Percentiles rank a stretch among this genome's conserved stretches.
Conservation (phyloP, 2,797 vertebrate genomes). For the Crocodylus rhombifer region DNA sequence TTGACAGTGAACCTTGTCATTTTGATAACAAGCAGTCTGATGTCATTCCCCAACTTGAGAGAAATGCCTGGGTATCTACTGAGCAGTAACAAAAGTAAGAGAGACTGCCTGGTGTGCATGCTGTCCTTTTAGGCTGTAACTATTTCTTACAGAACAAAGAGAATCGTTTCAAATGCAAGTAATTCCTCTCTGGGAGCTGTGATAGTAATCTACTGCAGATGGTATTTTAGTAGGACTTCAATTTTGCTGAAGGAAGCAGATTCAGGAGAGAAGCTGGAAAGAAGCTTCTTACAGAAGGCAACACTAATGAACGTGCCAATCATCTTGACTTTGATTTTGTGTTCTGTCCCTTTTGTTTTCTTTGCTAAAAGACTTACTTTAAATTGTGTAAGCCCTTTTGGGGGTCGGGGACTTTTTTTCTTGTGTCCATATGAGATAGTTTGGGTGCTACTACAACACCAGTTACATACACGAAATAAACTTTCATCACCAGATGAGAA, state of each 20-base stretch:
- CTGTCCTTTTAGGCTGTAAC: neutral
- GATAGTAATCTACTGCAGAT: neutral
- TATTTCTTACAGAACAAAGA: neutral
- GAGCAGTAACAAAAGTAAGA: neutral
- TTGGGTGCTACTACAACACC: neutral
- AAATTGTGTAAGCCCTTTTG: neutral
- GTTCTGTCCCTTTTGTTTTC: neutral
- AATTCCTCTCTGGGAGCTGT: neutral
- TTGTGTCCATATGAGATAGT: neutral
- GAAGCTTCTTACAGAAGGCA: neutral
- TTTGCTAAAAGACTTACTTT: neutral
- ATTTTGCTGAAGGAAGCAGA: slow-evolving; percentile 25
- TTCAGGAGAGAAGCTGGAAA: neutral
- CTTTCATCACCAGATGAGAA: neutral
- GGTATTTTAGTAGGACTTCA: slow-evolving; percentile 38
- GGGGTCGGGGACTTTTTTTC: neutral
- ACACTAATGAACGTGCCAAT: neutral
- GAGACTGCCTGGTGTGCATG: neutral
- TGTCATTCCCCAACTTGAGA: neutral
- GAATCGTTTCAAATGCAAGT: neutral
- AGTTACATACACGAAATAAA: neutral
- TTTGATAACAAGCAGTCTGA: neutral
- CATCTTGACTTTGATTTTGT: neutral
- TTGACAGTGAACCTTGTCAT: neutral
- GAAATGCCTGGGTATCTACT: neutral